Evolutionary conservation across 2,797 vertebrate genomes (phyloP), one percentile per base, ranked within the genome.

Genomic region (Buceros bicornis): DNA sequence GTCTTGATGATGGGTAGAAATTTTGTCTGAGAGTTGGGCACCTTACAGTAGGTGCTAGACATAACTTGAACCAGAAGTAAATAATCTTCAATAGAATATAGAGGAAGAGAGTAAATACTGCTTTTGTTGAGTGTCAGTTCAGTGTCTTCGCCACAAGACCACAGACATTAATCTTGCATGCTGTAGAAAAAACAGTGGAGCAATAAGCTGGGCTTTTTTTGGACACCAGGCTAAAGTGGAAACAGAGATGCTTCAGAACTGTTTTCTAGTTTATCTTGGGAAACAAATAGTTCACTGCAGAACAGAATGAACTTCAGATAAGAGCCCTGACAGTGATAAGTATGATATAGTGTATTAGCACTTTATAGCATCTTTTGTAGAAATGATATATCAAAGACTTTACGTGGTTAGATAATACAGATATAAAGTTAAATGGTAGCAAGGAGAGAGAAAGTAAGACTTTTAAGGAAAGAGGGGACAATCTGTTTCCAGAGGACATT

Each of bases 371-470:
- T 58, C 47, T 76, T 69, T 50, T 82, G 64, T 73, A 48, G 45
- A 85, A 95, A 79, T 66, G 15, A 22, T 90, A 79, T 48, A 78
- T 94, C 43, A 13, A 80, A 94, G 67, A 35, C 77, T 93, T 93
- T 80, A 47, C 2, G 29, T 71, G 64, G 78, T 77, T 95, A 89
- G 83, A 93, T 90, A 85, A 94, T 60, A 76, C 6, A 64, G 69
- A 83, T 82, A 64, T 28, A 20, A 82, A 86, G 82, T 62, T 85
- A 91, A 89, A 89, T 28, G 74, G 58, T 72, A 85, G 66, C 33
- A 89, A 78, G 58, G 62, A 87, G 50, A 87, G 31, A 82, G 57
- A 94, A 95, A 93, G 82, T 76, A 94, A 83, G 87, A 74, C 64
- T 58, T 77, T 10, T 57, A 91, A 80, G 51, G 31, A 62, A 74